Evolutionary conservation across 2,888 invertebrate species (phyloP), one percentile per base, ranked within the genome.

Genomic region (Achlya flavicornis): DNA sequence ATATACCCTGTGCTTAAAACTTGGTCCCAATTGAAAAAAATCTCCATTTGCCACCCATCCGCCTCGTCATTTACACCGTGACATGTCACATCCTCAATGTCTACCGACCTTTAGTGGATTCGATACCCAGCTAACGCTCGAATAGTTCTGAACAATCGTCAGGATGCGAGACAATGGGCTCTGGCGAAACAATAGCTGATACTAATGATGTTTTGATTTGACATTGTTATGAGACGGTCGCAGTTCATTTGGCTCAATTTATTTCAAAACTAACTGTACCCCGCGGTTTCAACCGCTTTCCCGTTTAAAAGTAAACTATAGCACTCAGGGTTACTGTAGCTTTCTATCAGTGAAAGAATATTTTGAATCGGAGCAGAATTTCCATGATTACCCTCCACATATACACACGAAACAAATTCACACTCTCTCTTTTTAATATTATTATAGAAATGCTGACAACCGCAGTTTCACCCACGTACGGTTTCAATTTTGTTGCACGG

Each of bases 41-140:
- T n/a, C n/a, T n/a, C 41, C 1, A 46, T n/a, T 53, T 53, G 53
- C 53, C 53, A 19, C 53, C 10, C 19, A 19, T 64, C 63, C 69
- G 69, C 57, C 66, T 68, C 66, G 67, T 68, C 64, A 64, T 68
- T 65, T 65, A 38, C 66, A 66, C 76, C 67, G 67, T 78, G 73
- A 76, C 66, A 46, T 46, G 46, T n/a, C n/a, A 66, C 66, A 74
- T 78, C 72, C 69, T 72, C 61, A 67, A 74, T 76, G 70, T 72
- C 70, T 46, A 46, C 7, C 64, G 68, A 65, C 74, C 19, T 68
- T 67, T 77, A 71, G 76, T 74, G 69, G 74, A 78, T 76, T 76
- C 70, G 73, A 76, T 76, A 69, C 76, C 70, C 63, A 66, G 61
- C 64, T 61, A 63, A 73, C 71, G 76, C 71, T 74, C 70, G 66